These are phyloP conservation scores for Triplophysa siluroides DNA, from an alignment of 2,113 vertebrate genomes.

Conservation along the genomic window DNA sequence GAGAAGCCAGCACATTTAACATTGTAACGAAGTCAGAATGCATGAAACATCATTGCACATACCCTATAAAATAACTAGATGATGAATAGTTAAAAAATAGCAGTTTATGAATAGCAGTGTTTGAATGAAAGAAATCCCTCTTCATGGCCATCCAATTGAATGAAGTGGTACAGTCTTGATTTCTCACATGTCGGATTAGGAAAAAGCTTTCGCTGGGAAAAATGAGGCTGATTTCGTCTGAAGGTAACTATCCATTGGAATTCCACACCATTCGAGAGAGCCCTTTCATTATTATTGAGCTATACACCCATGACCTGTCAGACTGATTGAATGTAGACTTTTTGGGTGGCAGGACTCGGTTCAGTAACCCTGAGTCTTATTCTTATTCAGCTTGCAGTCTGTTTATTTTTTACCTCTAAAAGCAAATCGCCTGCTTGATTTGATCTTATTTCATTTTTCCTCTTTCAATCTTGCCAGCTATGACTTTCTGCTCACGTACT, in stretches of 20 bases:
- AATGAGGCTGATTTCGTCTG: background rate
- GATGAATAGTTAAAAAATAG: no score
- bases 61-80: no score
- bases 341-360: background rate
- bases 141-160: conserved; percentile 12
- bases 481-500: background rate
- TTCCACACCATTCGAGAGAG: conserved; percentile 9
- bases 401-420: conserved; percentile 14
- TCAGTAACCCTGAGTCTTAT: background rate
- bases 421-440: background rate
- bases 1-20: no score
- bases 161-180: background rate
- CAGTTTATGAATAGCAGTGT: no score
- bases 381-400: conserved; percentile 2
- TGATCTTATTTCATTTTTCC: background rate
- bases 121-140: background rate
- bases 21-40: no score
- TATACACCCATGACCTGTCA: conserved; percentile 32
- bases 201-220: conserved; percentile 14
- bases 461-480: background rate
- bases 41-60: background rate
- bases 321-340: conserved; percentile 15
- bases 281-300: conserved; percentile 34
- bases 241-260: conserved; percentile 17
- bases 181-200: conserved; percentile 36